These are phyloP conservation scores for Pseudopodoces humilis DNA, from an alignment of 2,113 vertebrate species.

Conservation along the genomic window DNA sequence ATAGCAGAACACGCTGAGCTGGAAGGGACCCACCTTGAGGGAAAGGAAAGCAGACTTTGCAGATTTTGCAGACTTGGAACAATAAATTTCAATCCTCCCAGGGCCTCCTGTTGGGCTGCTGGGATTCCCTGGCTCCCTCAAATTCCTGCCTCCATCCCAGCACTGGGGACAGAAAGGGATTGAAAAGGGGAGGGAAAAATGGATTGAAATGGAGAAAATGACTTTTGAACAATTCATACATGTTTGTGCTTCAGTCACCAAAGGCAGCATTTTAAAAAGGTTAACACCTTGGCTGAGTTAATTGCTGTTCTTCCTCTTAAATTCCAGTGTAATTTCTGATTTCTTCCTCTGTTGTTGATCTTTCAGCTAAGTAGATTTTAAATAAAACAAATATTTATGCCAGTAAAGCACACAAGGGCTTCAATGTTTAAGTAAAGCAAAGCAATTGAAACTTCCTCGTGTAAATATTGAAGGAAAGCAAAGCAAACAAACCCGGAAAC, in stretches of 20 bases:
- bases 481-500: background rate
- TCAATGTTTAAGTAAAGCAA: background rate
- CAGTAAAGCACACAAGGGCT: background rate
- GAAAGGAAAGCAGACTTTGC: background rate
- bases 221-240: background rate
- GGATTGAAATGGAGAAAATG: background rate
- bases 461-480: background rate
- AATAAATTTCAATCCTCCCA: background rate
- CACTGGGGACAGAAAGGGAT: background rate
- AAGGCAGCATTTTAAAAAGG: background rate
- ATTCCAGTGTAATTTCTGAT: background rate
- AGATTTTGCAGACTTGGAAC: too few relatives aligned
- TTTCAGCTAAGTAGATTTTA: conserved; percentile 14
- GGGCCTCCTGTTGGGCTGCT: background rate
- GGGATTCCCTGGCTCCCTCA: background rate
- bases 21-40: background rate
- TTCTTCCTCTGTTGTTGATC: background rate
- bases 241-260: background rate
- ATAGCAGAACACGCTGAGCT: fast-evolving
- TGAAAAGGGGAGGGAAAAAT: background rate
- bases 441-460: background rate
- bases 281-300: background rate
- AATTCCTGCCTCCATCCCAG: background rate
- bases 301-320: background rate
- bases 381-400: conserved; percentile 41